Base-by-base conservation (phyloP, 2,797 vertebrate species). In the Gymnoscopelus braueri region DNA sequence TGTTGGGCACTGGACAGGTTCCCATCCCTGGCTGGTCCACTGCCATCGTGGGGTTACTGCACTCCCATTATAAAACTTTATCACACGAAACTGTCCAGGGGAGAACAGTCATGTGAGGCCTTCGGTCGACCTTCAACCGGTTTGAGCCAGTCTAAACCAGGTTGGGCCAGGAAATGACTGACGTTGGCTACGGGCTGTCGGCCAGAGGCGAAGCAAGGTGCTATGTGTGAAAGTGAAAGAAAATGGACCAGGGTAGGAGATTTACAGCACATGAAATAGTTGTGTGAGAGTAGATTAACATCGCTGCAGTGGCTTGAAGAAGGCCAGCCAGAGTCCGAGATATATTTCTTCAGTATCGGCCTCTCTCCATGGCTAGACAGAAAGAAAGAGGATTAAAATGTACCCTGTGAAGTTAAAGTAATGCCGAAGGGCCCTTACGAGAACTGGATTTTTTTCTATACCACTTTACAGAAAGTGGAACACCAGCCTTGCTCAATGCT, bases 141-240 rank as follows among this genome's bases (percentile, higher is more conserved):
- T 74, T 74, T 48, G 72, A 92, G 87, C 90, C 55, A 15, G 88
- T 76, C 81, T 24, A 72, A 88, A 82, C 84, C 72, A 77, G 72
- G 77, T 67, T 44, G 1, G 65, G 65, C 44, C 5, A 62, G 44
- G 67, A 69, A 63, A 63, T 47, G n/a, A 71, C 23, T 64, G 52
- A 80, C 62, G 67, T 61, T 51, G 23, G 48, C 68, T 9, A 51
- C 5, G 63, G 67, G 71, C 72, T 54, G 39, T 55, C 7, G 55
- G 65, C 66, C 29, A 67, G 26, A 23, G 61, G 56, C 69, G 35
- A 51, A 6, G 4, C 0, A 44, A 50, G 19, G 52, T 8, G 32
- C 15, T n/a, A 29, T 50, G 35, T 39, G 24, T 49, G 7, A 32
- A 58, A 74, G 47, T 14, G 52, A 66, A 53, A 67, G 47, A 53